These are phyloP conservation scores for Aeoliscus strigatus DNA, from an alignment of 2,797 vertebrate genomes.

Conservation along the genomic window DNA sequence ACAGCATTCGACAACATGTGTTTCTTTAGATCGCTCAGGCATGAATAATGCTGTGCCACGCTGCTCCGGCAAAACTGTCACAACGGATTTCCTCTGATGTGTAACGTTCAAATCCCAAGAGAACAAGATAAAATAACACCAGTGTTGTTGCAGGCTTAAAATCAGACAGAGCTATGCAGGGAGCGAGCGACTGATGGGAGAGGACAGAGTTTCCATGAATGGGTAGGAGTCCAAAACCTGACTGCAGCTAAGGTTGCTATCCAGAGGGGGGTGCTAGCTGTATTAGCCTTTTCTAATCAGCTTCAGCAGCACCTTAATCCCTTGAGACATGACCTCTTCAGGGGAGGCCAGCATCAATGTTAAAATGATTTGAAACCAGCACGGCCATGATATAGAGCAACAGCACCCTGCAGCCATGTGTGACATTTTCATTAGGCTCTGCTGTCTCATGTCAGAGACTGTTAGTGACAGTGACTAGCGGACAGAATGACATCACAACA, in stretches of 20 bases:
- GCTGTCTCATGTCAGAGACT: slow-evolving; percentile 11
- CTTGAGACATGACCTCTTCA: slow-evolving; percentile 23
- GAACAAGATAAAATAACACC: slow-evolving; percentile 21
- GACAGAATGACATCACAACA: neutral
- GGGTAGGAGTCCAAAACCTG: neutral
- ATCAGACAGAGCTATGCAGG: neutral
- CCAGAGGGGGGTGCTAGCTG: slow-evolving; percentile 37
- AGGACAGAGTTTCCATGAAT: neutral
- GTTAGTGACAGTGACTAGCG: slow-evolving; percentile 16
- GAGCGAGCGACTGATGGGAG: neutral
- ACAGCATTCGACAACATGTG: too few species aligned
- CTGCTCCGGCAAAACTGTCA: slow-evolving; percentile 33
- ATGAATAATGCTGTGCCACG: slow-evolving; percentile 25
- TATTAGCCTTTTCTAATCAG: slow-evolving; percentile 12
- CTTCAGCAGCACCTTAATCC: slow-evolving; percentile 16
- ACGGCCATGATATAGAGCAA: neutral
- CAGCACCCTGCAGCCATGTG: slow-evolving; percentile 15
- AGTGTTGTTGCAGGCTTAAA: neutral
- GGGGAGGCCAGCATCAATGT: slow-evolving; percentile 14
- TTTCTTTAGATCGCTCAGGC: too few species aligned
- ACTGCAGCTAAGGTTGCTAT: slow-evolving; percentile 6
- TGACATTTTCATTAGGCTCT: slow-evolving; percentile 40
- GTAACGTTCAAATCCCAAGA: slow-evolving; percentile 28
- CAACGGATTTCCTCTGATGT: slow-evolving; percentile 22
- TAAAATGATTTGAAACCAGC: slow-evolving; percentile 36